Base-by-base conservation (phyloP, 1,140 invertebrate species). In the Drosophila paulistorum region DNA sequence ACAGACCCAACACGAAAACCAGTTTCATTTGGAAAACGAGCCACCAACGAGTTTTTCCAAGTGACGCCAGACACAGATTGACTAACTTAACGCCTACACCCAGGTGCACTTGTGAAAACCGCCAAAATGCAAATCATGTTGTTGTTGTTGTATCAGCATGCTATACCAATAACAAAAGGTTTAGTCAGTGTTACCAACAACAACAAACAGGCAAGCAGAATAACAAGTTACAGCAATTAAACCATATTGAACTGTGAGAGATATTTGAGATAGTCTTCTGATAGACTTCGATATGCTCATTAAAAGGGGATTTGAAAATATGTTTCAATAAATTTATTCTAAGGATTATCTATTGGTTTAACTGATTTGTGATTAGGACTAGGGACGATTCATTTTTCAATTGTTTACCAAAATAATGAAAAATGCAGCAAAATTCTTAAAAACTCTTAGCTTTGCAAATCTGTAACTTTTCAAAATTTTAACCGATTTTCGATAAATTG, bases 171-270 rank as follows among this genome's bases (percentile, higher is more conserved):
- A 68, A 74, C 66, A 71, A 62, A 68, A 59, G 65, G 70, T 26
- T 68, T 42, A 62, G 41, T 65, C 62, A 54, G 45, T 54, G 35
- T 75, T 75, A 37, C 63, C 60, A 74, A 67, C 61, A 30, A 30
- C 35, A 37, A 37, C 35, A 55, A 65, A 30, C 65, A 74, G 23
- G 26, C 58, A 63, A 30, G 10, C n/a, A 30, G 30, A 63, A 51
- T 48, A 76, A 76, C 74, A 76, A 65, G 74, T 76, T 69, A 42
- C 30, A 64, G 60, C 54, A 64, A 69, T 76, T 76, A 64, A 64
- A 37, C 10, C 66, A 59, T 62, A 67, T 45, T 17, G 37, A 20
- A 14, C n/a, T 33, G 30, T 37, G 30, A 17, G 55, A 58, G 55
- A 59, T 37, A 35, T 17, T 59, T 20, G 17, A 23, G 45, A 23